Evolutionary conservation across 2,888 invertebrate species (phyloP).

Genomic region (Timema cristinae): DNA sequence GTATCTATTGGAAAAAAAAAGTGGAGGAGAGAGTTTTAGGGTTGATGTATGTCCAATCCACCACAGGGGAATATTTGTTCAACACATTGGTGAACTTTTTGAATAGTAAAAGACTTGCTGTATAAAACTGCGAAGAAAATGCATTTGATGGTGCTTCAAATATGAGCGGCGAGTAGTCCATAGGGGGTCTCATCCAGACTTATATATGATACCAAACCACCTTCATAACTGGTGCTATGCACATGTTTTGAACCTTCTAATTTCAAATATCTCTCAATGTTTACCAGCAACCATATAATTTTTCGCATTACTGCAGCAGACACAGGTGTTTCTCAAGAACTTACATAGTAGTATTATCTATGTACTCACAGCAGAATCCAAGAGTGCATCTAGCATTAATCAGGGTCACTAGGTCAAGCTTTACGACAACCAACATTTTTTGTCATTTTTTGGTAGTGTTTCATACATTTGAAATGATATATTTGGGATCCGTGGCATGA

Average conservation of each 20-base stretch:
- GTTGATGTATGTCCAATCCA: neutral
- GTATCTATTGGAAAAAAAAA: neutral
- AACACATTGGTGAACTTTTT: neutral
- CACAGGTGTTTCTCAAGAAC: no score
- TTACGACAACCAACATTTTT: slow-evolving; percentile 5
- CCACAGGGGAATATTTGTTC: neutral
- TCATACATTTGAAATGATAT: neutral
- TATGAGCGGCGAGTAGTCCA: slow-evolving; percentile 2
- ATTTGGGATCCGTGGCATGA: no score
- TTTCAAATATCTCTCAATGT: no score
- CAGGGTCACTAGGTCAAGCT: neutral
- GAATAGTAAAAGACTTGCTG: neutral
- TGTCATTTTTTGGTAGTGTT: neutral
- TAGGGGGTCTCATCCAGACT: neutral
- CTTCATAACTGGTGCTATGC: neutral
- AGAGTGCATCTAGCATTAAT: no score
- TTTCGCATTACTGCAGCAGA: no score
- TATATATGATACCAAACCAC: neutral
- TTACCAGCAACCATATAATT: no score
- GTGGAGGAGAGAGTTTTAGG: neutral
- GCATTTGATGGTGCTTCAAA: slow-evolving; percentile 14
- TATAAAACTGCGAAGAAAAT: neutral
- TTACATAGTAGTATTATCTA: no score
- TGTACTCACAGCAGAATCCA: no score
- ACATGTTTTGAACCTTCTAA: no score